Percentiles rank a stretch among this genome's conserved stretches.
Conservation (phyloP, 2,113 vertebrate species). For the Zapornia atra region DNA sequence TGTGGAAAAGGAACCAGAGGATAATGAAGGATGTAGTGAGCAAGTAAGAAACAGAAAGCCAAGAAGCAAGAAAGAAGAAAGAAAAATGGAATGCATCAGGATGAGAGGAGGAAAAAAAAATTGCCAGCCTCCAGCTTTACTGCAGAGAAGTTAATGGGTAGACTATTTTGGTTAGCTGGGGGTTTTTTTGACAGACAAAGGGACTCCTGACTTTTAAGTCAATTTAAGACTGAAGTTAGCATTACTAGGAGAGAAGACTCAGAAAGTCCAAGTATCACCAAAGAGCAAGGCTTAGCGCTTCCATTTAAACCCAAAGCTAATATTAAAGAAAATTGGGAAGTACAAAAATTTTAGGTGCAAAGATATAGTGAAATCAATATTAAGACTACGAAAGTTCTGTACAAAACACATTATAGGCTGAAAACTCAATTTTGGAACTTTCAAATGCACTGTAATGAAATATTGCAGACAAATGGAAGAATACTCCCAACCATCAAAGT, state of each 20-base stretch:
- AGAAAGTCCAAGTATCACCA: neutral
- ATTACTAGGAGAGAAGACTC: neutral
- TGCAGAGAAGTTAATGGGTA: neutral
- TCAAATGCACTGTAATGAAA: constrained; percentile 41
- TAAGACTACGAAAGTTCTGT: constrained; percentile 42
- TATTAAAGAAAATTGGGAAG: constrained; percentile 34
- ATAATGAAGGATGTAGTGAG: neutral
- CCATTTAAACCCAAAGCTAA: constrained; percentile 11
- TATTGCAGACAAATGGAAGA: constrained; percentile 48
- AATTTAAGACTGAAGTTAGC: neutral
- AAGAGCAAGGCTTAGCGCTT: neutral
- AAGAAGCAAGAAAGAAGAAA: neutral
- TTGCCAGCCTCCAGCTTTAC: neutral
- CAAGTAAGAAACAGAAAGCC: neutral
- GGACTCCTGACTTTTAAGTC: neutral
- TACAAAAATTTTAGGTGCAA: constrained; percentile 18
- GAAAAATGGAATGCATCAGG: neutral
- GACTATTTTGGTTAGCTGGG: neutral
- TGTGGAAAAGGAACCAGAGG: neutral
- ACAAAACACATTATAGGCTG: constrained; percentile 15
- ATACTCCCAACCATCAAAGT: constrained; percentile 4
- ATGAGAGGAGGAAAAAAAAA: fast-evolving
- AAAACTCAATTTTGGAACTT: constrained; percentile 63
- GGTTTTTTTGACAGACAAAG: neutral
- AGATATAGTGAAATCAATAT: constrained; percentile 46